Evolutionary conservation across 64 coral and sea anemone genomes (phyloP).

Genomic region (Montipora cactus): DNA sequence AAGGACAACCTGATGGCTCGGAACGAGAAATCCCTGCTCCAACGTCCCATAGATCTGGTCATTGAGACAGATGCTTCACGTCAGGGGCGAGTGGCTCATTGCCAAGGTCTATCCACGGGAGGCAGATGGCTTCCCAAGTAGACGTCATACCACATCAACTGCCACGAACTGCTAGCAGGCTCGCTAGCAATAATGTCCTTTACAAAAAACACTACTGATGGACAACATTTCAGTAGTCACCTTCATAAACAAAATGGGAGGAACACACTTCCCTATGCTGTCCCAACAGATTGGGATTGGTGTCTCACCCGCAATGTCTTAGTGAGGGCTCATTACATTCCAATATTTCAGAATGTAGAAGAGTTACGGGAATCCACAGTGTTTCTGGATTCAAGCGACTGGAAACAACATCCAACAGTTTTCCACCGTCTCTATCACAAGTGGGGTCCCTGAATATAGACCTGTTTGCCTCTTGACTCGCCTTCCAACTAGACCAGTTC

Average conservation of each 20-base stretch:
- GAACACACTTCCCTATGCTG: not conserved
- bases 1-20: not conserved
- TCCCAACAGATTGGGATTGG: not conserved
- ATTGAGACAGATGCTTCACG: constrained; percentile 66
- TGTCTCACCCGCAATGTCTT: not conserved
- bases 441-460: not conserved
- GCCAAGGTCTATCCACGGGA: constrained; percentile 52
- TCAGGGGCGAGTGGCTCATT: constrained; percentile 58
- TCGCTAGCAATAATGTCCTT: not conserved
- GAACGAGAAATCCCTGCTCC: not conserved
- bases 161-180: constrained; percentile 7
- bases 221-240: not conserved
- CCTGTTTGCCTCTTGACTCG: not conserved
- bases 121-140: constrained; percentile 37
- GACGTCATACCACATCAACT: constrained; percentile 40
- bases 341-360: not conserved
- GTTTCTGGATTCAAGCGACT: not conserved
- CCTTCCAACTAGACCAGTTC: not conserved
- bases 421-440: not conserved
- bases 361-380: not conserved
- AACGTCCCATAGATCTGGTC: constrained; percentile 14
- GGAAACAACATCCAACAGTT: not conserved
- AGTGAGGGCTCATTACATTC: not conserved
- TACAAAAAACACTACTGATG: constrained; percentile 3
- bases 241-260: constrained; percentile 6